Base-by-base conservation (phyloP, 1,140 invertebrate genomes). In the Drosophila orosa region DNA sequence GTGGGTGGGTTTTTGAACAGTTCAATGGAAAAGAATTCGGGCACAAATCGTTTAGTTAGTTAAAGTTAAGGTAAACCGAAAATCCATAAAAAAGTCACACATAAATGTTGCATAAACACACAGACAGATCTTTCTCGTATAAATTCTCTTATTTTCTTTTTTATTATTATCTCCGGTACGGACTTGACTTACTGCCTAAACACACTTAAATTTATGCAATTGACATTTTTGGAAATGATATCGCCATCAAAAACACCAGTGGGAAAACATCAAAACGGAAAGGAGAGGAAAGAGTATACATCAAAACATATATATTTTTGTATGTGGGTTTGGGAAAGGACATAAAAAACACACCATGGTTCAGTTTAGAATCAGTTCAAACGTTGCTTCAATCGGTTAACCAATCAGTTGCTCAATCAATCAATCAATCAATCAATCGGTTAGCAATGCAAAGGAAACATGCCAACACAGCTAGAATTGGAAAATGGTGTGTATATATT, bases 81-180 rank as follows among this genome's bases (percentile, higher is more conserved):
- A 68, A 75, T 65, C 66, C 56, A 57, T 65, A 69, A 68, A 40
- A 33, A 78, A 86, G 89, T 89, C 90, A 91, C 90, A 91, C 89
- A 89, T 76, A 90, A 83, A 91, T 84, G 79, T 91, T 90, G 90
- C 89, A 89, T 86, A 89, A 80, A 83, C 61, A 87, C 84, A 87
- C 83, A 75, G 61, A 86, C 74, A 72, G 60, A 71, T 78, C 47
- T 47, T 56, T 63, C 31, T 47, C 35, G 27, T 39, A 31, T 6
- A 33, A 7, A 19, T 40, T 54, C 31, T 31, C 15, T 58, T 35
- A 2, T 10, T 39, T 54, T 52, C 45, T 37, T 15, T 22, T 56
- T 56, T 50, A 40, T 7, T 31, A 29, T 17, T 79, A 66, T 37
- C 52, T 29, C 33, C 29, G 19, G 52, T 24, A 19, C 31, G 19